Percentiles rank a stretch among this genome's conserved stretches.
phyloP scores from a whole-genome alignment of 2,113 vertebrate species.

The Heterocephalus glaber region DNA sequence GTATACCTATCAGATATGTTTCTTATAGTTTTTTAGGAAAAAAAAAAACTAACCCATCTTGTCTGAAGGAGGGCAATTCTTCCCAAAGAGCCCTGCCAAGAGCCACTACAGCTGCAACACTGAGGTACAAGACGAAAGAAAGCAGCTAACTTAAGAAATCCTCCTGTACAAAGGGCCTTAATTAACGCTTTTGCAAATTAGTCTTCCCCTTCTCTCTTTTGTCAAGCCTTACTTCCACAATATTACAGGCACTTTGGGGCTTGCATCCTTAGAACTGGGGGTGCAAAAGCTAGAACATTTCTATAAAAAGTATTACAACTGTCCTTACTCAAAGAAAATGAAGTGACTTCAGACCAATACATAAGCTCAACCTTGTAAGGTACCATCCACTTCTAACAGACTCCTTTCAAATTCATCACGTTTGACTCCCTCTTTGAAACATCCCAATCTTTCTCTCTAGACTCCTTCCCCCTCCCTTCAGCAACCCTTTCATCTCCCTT shows the following conservation, averaged over 20 bases:
- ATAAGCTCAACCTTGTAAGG: neutral
- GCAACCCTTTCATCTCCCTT: conserved; percentile 41
- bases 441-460: neutral
- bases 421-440: conserved; percentile 48
- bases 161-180: conserved; percentile 69
- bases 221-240: conserved; percentile 67
- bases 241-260: neutral
- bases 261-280: neutral
- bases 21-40: conserved; percentile 29
- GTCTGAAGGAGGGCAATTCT: neutral
- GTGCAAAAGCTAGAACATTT: neutral
- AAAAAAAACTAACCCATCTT: conserved; percentile 27
- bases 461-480: neutral
- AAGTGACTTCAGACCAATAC: neutral
- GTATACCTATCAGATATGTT: neutral
- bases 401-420: conserved; percentile 19
- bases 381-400: neutral
- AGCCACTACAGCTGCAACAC: conserved; percentile 42
- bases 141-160: conserved; percentile 63
- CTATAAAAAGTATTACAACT: conserved; percentile 31
- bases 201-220: conserved; percentile 62
- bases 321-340: conserved; percentile 41
- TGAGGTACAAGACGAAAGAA: conserved; percentile 27
- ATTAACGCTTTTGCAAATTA: conserved; percentile 76
- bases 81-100: neutral